Base-by-base conservation (phyloP, 2,113 vertebrate genomes). In the Nibea coibor region DNA sequence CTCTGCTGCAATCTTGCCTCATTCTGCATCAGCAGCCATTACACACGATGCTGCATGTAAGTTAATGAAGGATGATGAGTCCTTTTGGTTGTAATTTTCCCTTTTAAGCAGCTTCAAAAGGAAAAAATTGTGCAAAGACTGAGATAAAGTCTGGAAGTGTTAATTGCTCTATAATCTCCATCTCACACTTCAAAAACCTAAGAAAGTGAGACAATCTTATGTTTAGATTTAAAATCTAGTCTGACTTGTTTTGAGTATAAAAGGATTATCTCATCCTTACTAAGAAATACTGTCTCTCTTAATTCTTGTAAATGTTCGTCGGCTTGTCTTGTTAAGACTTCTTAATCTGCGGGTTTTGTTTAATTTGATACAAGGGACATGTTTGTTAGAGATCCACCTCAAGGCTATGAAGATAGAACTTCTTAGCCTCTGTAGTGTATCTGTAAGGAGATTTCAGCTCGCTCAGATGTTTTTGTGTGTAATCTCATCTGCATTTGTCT, bases 111-210 rank as follows among this genome's bases (percentile, higher is more conserved):
- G 54, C 71, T 63, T 62, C 67, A 78, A 76, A 70, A 50, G 66
- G 47, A 66, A 53, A 66, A 81, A 71, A 7, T 3, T 58, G 22
- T 17, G 61, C 53, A 62, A 53, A 80, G 72, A 64, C 20, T 66
- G 65, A 66, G 53, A 66, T 63, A 35, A 72, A 54, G 24, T 45
- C 79, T 58, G 70, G 50, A 42, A 2, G 8, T 57, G 54, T 81
- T 82, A 75, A 72, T 77, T 74, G 51, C 76, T 64, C 22, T 50
- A 17, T 81, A 66, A 82, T 80, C 78, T 69, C 58, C 39, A 42
- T 81, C 66, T 47, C n/a, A 28, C 39, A 56, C 35, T 56, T 20
- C 2, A 70, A 67, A 73, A 80, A 56, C 28, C 47, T 59, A 19
- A 64, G 51, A 56, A 28, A 74, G 63, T 26, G 54, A 73, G 78